Evolutionary conservation across 1,140 invertebrate genomes (phyloP).

Genomic region (Tetramorium simillimum): DNA sequence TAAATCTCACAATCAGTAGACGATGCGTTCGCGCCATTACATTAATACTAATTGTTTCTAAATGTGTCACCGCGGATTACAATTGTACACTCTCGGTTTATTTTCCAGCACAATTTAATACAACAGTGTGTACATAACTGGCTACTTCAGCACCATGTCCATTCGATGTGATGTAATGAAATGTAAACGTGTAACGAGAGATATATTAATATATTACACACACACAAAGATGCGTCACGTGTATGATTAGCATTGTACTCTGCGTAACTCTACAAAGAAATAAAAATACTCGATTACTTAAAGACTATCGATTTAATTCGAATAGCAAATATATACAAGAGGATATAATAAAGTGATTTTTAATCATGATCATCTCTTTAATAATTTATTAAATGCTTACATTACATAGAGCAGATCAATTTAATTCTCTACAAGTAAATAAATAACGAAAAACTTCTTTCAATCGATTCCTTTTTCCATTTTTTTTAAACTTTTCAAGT

Average conservation of each 20-base stretch:
- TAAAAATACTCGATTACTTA: constrained; percentile 75
- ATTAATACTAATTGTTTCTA: constrained; percentile 36
- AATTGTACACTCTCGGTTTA: constrained; percentile 70
- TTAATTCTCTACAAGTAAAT: background rate
- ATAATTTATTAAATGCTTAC: background rate
- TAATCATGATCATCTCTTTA: background rate
- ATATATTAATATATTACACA: constrained; percentile 74
- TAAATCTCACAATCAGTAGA: constrained; percentile 45
- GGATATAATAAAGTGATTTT: background rate
- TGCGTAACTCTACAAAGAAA: constrained; percentile 72
- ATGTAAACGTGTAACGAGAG: constrained; percentile 60
- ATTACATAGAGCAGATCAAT: background rate
- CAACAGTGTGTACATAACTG: constrained; percentile 75
- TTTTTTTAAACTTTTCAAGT: background rate
- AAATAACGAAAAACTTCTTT: background rate
- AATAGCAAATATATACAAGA: background rate
- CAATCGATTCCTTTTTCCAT: background rate
- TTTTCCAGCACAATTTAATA: constrained; percentile 75
- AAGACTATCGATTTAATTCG: constrained; percentile 23
- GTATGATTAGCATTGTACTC: constrained; percentile 73
- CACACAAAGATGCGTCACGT: constrained; percentile 69
- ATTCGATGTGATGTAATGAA: constrained; percentile 78
- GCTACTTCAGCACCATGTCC: constrained; percentile 75
- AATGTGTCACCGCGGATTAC: constrained; percentile 50
- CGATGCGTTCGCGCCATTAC: constrained; percentile 25